phyloP scores from a whole-genome alignment of 1,140 invertebrate genomes.

The Drosophila guanche region DNA sequence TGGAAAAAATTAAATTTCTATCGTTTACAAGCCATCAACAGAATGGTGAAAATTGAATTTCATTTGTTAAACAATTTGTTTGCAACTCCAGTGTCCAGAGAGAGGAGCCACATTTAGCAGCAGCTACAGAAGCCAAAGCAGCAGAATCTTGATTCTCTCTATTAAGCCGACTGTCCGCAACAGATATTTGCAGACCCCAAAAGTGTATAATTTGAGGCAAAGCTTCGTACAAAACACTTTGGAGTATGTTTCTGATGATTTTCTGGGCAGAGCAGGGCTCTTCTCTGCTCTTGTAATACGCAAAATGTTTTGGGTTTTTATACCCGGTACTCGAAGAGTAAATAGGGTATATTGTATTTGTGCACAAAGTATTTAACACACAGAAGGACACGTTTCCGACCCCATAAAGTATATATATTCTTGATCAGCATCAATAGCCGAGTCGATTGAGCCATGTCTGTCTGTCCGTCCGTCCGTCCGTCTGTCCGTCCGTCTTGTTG shows the following conservation, averaged over 20 bases:
- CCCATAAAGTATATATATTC: no score
- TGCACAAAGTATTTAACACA: no score
- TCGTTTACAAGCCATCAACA: constrained; percentile 17
- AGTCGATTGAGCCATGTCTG: no score
- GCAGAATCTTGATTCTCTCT: constrained; percentile 34
- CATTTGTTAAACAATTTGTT: constrained; percentile 39
- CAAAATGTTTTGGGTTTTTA: constrained; percentile 36
- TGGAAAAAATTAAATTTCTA: constrained; percentile 12
- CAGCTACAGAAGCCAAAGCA: background rate
- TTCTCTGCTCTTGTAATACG: constrained; percentile 24
- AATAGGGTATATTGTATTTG: no score
- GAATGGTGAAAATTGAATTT: constrained; percentile 19
- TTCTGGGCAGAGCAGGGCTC: constrained; percentile 15
- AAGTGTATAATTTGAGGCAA: constrained; percentile 18
- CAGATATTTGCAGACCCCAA: constrained; percentile 38
- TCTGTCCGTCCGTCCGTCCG: no score
- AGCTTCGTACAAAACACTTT: constrained; percentile 26
- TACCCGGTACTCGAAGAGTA: no score
- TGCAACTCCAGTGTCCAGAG: no score
- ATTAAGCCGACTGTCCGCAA: constrained; percentile 46
- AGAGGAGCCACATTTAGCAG: no score
- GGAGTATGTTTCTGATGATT: constrained; percentile 26
- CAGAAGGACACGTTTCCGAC: no score
- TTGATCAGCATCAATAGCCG: no score
- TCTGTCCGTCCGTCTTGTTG: no score